phyloP scores from a whole-genome alignment of 2,797 vertebrate species.

The Podargus strigoides region DNA sequence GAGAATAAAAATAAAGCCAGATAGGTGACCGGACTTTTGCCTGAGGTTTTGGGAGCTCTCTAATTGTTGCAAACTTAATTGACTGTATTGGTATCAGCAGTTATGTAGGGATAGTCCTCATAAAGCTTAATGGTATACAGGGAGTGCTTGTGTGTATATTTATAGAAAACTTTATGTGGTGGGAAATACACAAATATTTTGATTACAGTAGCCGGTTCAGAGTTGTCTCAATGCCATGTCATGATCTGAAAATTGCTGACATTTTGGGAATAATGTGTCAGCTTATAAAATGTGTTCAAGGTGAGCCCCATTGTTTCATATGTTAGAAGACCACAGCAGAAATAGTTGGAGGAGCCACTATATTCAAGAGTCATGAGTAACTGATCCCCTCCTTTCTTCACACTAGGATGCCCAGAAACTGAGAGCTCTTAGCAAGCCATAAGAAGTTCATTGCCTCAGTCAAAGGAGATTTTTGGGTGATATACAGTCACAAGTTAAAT shows the following conservation, averaged over 20 bases:
- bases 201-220: background rate
- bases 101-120: background rate
- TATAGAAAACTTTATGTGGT: too few relatives aligned
- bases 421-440: background rate
- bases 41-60: background rate
- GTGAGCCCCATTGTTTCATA: background rate
- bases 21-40: background rate
- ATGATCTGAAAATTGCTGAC: background rate
- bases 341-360: background rate
- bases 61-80: background rate
- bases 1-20: background rate
- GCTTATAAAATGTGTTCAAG: background rate
- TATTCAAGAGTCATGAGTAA: background rate
- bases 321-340: background rate
- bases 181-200: background rate
- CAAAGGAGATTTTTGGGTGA: background rate
- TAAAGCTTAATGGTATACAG: background rate
- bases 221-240: background rate
- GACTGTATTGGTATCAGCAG: background rate
- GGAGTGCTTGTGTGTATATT: background rate
- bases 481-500: background rate
- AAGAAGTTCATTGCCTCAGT: background rate
- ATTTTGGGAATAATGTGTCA: background rate
- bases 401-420: background rate
- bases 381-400: background rate